Base-by-base conservation (phyloP, 2,888 invertebrate genomes). In the Trilocha varians region DNA sequence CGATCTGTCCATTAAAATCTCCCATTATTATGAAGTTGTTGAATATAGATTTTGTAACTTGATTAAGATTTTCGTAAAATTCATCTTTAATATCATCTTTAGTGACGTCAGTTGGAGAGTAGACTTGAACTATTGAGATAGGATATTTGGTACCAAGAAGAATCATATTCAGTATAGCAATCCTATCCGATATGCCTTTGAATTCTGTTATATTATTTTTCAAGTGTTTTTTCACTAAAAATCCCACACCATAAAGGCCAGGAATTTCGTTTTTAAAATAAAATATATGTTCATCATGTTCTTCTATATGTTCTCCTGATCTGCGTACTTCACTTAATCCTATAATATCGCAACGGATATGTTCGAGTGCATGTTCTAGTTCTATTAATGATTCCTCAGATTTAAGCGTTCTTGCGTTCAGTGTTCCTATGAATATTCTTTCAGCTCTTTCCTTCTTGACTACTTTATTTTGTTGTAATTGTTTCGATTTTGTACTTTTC, bases 171-270 rank as follows among this genome's bases (percentile, higher is more conserved):
- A 25, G 11, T 9, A 25, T 25, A 9, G 25, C 25, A 9, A 25
- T 25, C 2, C 25, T 25, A 25, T 25, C 11, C 11, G 25, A 25
- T 6, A 56, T 34, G 0, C 55, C 59, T 1, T 17, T 41, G 41
- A 34, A 57, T 15, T 48, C 50, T 34, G 46, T 45, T 13, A 62
- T 57, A 8, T 48, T 47, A 1, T 48, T 41, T 51, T 57, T 55
- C 1, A 32, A 39, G 1, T 5, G 3, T 32, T 47, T 52, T 9
- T 55, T 59, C 13, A 62, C 46, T 32, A 62, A 25, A 33, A 61
- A 63, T 0, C 59, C 59, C 1, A 61, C 48, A 0, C 55, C 57
- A 41, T 54, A 39, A 17, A 13, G 13, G 1, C 57, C 56, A 9
- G 46, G 48, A 8, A 52, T 53, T 9, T 52, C 14, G 1, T 57